These are phyloP conservation scores for Empis livida DNA, from an alignment of 2,888 invertebrate species.

Conservation along the genomic window DNA sequence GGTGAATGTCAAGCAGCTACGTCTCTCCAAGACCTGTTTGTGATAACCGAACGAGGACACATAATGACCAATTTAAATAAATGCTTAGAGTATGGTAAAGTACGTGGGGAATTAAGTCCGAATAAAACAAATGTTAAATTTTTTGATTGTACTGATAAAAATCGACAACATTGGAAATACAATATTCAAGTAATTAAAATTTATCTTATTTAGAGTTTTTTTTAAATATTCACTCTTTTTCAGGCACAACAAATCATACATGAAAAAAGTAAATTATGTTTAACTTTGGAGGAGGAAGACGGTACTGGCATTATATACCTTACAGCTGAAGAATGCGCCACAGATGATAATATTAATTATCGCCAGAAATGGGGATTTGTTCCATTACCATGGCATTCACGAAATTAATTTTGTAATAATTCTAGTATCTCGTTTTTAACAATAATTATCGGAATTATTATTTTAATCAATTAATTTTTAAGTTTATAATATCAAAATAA, in stretches of 20 bases:
- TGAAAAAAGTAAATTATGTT: constrained; percentile 24
- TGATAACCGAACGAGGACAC: constrained; percentile 48
- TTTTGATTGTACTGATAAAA: constrained; percentile 23
- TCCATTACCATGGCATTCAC: constrained; percentile 26
- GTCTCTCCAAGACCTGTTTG: constrained; percentile 49
- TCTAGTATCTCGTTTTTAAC: no score
- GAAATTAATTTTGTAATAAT: no score
- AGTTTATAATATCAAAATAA: no score
- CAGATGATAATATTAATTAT: constrained; percentile 26
- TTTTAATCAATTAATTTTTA: no score
- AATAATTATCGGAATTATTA: no score
- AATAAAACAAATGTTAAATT: constrained; percentile 26
- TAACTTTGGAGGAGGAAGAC: constrained; percentile 23
- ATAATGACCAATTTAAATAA: constrained; percentile 81
- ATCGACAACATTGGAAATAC: constrained; percentile 30
- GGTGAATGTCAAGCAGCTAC: constrained; percentile 26
- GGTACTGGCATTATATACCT: constrained; percentile 13
- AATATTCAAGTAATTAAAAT: constrained; percentile 24
- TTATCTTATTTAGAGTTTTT: constrained; percentile 15
- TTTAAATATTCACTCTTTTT: constrained; percentile 2
- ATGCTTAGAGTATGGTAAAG: constrained; percentile 57
- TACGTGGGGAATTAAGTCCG: constrained; percentile 11
- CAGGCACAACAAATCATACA: constrained; percentile 33
- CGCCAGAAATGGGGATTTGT: constrained; percentile 28
- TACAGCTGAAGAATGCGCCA: constrained; percentile 21